Evolutionary conservation across 2,888 invertebrate species (phyloP).

Genomic region (Hesperia comma): DNA sequence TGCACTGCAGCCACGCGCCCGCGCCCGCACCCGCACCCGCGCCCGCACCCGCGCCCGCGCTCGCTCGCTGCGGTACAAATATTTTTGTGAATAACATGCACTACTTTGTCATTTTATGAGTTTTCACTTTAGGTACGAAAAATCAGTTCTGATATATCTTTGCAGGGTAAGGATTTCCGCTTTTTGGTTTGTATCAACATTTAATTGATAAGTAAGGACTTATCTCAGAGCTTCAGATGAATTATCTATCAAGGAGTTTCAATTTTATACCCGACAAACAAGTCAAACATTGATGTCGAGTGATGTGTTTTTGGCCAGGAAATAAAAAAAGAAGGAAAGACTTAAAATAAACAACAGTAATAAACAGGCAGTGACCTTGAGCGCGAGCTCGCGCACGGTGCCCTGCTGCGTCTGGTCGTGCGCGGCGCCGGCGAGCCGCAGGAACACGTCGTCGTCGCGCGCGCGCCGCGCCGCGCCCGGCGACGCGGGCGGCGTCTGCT

Average conservation of each 20-base stretch:
- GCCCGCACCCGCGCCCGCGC: conserved; percentile 49
- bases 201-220: too few relatives aligned
- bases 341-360: neutral
- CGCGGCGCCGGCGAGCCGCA: conserved; percentile 85
- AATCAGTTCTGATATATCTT: too few relatives aligned
- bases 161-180: too few relatives aligned
- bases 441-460: conserved; percentile 90
- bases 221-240: too few relatives aligned
- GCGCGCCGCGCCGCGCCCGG: conserved; percentile 83
- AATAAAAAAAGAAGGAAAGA: too few relatives aligned
- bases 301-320: too few relatives aligned
- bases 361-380: conserved; percentile 74
- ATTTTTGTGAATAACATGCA: neutral
- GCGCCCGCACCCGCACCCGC: conserved; percentile 44
- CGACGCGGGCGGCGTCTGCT: conserved; percentile 81
- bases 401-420: conserved; percentile 65
- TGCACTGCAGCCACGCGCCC: conserved; percentile 87
- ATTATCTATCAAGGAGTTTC: too few relatives aligned
- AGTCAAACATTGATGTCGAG: too few relatives aligned
- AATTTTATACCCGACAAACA: too few relatives aligned
- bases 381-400: conserved; percentile 82
- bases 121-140: too few relatives aligned
- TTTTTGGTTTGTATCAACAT: too few relatives aligned
- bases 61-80: conserved; percentile 49
- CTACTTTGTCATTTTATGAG: too few relatives aligned